Percentiles rank a stretch among this genome's conserved stretches.
phyloP scores from a whole-genome alignment of 2,888 invertebrate species.

The Sminthurides aquaticus region DNA sequence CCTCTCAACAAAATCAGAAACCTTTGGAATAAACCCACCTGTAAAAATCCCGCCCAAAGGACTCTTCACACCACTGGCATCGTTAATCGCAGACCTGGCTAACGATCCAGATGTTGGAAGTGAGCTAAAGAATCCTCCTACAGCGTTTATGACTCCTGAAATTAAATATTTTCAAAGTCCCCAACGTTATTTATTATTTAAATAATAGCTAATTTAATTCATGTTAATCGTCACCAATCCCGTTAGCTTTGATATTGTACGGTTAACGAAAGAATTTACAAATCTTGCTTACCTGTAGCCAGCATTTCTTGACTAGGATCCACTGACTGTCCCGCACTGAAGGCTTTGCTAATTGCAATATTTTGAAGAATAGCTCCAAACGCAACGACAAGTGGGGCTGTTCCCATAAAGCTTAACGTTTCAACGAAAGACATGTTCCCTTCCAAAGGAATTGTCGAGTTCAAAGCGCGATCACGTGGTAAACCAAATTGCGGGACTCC shows the following conservation, averaged over 20 bases:
- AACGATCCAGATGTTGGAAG: conserved; percentile 85
- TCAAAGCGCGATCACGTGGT: conserved; percentile 46
- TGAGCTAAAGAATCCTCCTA: conserved; percentile 73
- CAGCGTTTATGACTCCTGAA: conserved; percentile 69
- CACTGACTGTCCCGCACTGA: conserved; percentile 65
- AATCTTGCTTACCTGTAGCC: conserved; percentile 58
- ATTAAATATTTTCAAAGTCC: too few species aligned
- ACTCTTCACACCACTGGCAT: conserved; percentile 78
- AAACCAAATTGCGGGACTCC: conserved; percentile 64
- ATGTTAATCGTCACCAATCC: not conserved
- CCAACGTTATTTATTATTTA: too few species aligned
- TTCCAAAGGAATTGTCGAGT: conserved; percentile 4
- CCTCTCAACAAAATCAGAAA: too few species aligned
- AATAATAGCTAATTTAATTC: conserved; percentile 48
- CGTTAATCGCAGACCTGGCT: conserved; percentile 80
- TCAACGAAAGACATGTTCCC: conserved; percentile 21
- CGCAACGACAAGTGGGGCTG: conserved; percentile 77
- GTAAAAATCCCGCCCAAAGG: conserved; percentile 73
- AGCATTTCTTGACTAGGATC: conserved; percentile 89
- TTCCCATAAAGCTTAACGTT: conserved; percentile 54
- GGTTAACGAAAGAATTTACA: too few species aligned
- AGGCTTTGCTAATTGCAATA: conserved; percentile 91
- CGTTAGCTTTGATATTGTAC: not conserved
- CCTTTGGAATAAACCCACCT: too few species aligned
- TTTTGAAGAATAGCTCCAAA: conserved; percentile 86